Evolutionary conservation across 2,113 vertebrate genomes (phyloP).

Genomic region (Romanogobio albipinnatus): DNA sequence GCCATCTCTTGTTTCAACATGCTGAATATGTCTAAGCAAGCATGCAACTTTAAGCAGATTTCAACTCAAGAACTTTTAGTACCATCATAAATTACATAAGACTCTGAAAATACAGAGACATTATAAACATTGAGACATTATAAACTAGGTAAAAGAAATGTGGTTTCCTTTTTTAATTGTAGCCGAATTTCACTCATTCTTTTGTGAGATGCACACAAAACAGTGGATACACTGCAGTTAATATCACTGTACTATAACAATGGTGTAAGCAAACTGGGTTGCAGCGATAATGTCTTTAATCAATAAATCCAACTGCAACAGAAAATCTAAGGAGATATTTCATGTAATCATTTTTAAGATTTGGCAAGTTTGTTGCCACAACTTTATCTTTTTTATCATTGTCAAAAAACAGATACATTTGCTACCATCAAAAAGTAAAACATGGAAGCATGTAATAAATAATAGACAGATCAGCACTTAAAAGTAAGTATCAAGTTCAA

Average conservation of each 20-base stretch:
- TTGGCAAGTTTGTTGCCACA: neutral
- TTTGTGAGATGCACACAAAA: neutral
- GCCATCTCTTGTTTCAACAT: slow-evolving; percentile 45
- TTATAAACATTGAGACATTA: neutral
- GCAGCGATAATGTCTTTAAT: no score
- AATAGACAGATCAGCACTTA: neutral
- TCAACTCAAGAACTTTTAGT: slow-evolving; percentile 38
- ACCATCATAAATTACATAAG: neutral
- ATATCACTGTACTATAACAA: no score
- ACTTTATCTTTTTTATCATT: neutral
- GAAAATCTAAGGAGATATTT: no score
- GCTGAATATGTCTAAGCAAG: slow-evolving; percentile 57
- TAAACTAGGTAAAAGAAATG: neutral
- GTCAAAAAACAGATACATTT: neutral
- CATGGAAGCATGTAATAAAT: neutral
- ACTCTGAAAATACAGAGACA: neutral
- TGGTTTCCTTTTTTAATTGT: neutral
- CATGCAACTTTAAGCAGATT: slow-evolving; percentile 47
- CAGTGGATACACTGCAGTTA: no score
- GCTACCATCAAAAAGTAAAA: neutral
- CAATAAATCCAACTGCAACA: no score
- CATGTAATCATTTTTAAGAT: neutral
- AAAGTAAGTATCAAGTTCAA: neutral
- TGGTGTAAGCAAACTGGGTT: no score
- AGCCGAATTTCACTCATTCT: neutral